Conservation (phyloP, 1,140 invertebrate species). For the Planococcus citri region DNA sequence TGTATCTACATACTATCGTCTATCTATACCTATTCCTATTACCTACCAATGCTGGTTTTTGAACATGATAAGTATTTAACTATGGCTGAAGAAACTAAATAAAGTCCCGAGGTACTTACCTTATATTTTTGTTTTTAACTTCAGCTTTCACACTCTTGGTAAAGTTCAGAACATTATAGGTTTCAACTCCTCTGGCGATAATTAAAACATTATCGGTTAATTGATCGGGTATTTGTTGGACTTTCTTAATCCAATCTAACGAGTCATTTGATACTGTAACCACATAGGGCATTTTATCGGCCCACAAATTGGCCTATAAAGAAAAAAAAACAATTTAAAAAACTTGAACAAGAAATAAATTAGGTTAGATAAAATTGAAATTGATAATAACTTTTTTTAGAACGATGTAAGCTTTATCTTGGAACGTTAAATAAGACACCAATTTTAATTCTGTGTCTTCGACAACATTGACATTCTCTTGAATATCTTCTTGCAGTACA, state of each 20-base stretch:
- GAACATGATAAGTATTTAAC: too few relatives aligned
- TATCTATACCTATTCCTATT: too few relatives aligned
- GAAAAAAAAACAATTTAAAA: neutral
- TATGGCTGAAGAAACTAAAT: too few relatives aligned
- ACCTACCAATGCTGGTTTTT: too few relatives aligned
- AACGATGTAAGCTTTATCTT: constrained; percentile 31
- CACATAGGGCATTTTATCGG: neutral
- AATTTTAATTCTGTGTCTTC: constrained; percentile 37
- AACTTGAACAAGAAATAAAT: too few relatives aligned
- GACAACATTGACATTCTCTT: constrained; percentile 38
- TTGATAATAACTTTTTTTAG: neutral
- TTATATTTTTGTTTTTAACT: neutral
- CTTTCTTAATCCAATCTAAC: neutral
- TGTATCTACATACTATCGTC: too few relatives aligned
- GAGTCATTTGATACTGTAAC: neutral
- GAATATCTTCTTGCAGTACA: constrained; percentile 55
- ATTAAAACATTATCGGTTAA: constrained; percentile 38
- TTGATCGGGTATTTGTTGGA: neutral
- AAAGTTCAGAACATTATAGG: constrained; percentile 61
- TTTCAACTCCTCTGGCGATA: constrained; percentile 48
- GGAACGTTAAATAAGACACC: constrained; percentile 40
- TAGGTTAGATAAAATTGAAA: too few relatives aligned
- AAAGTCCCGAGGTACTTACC: too few relatives aligned
- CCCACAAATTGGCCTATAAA: neutral
- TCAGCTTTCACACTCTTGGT: neutral